Evolutionary conservation across 2,113 vertebrate species (phyloP).

Genomic region (Sterna hirundo): DNA sequence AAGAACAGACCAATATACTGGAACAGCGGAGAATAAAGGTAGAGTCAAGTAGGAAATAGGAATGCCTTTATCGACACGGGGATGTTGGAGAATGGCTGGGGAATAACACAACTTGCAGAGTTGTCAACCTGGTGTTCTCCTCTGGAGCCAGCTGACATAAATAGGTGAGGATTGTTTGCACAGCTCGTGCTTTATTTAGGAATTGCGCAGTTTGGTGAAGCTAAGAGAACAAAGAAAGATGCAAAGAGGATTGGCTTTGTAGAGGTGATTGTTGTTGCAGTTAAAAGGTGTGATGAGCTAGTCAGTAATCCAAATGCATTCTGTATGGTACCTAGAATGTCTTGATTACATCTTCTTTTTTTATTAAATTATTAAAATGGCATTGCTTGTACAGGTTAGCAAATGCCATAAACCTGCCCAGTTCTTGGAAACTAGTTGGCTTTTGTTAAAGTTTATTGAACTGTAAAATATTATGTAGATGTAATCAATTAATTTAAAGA

Average conservation of each 20-base stretch:
- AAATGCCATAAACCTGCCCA: neutral
- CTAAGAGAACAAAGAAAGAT: neutral
- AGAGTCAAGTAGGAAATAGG: neutral
- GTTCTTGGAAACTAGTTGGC: neutral
- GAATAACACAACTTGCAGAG: neutral
- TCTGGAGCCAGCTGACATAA: neutral
- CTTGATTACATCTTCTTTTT: neutral
- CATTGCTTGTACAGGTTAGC: neutral
- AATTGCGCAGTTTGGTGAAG: neutral
- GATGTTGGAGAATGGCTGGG: neutral
- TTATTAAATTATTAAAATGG: neutral
- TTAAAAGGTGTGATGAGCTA: neutral
- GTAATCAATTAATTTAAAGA: neutral
- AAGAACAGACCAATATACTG: rapidly evolving
- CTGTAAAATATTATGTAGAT: neutral
- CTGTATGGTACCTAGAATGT: neutral
- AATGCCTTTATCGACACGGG: neutral
- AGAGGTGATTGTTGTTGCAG: rapidly evolving
- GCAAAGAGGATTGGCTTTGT: neutral
- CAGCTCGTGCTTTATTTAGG: neutral
- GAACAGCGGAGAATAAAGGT: neutral
- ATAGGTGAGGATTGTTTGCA: neutral
- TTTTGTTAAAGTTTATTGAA: neutral
- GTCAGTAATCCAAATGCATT: neutral
- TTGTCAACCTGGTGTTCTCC: neutral